Evolutionary conservation across 1,140 invertebrate genomes (phyloP).

Genomic region (Olivierus martensii): DNA sequence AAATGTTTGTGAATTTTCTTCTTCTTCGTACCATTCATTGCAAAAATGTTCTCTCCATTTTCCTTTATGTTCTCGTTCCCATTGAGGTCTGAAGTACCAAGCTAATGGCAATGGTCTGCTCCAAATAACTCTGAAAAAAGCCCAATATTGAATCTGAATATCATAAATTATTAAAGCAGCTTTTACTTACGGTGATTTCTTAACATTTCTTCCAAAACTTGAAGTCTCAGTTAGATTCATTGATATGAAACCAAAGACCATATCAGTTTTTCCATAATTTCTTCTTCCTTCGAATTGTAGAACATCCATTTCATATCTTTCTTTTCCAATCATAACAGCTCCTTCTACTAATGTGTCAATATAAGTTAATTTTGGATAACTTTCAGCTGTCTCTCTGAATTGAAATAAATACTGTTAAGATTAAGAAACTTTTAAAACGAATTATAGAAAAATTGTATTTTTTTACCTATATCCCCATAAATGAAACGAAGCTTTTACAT

Average conservation of each 20-base stretch:
- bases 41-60: conserved; percentile 69
- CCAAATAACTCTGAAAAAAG: conserved; percentile 53
- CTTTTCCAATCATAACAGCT: conserved; percentile 2
- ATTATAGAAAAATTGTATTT: too few relatives aligned
- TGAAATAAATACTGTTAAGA: neutral
- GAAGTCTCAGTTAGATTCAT: conserved; percentile 67
- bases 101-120: conserved; percentile 75
- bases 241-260: conserved; percentile 78
- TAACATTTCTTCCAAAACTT: conserved; percentile 43
- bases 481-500: conserved; percentile 14
- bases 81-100: conserved; percentile 84
- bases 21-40: conserved; percentile 73
- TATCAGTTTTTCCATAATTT: conserved; percentile 45
- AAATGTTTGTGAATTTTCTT: conserved; percentile 74
- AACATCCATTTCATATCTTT: conserved; percentile 7
- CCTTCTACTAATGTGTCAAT: conserved; percentile 18
- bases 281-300: conserved; percentile 45
- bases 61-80: conserved; percentile 49
- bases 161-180: neutral
- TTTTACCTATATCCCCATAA: conserved; percentile 20
- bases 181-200: conserved; percentile 60
- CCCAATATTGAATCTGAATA: too few relatives aligned
- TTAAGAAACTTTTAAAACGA: too few relatives aligned
- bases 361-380: conserved; percentile 23
- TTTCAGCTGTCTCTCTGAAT: conserved; percentile 17